These are phyloP conservation scores for Beaufortia kweichowensis DNA, from an alignment of 2,113 vertebrate species.

Conservation along the genomic window DNA sequence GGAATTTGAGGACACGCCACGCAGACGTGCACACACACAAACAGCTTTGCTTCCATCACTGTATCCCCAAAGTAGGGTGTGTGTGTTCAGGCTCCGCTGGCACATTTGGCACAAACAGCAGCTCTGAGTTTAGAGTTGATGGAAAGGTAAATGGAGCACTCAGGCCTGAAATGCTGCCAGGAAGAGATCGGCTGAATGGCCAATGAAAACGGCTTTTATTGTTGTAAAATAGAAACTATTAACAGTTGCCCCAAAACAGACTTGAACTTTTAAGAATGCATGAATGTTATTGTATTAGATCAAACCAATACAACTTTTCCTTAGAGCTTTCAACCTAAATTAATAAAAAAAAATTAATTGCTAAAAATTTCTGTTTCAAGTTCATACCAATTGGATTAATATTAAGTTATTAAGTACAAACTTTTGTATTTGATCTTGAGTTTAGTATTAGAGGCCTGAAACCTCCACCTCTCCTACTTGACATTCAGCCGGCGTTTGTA, in stretches of 20 bases:
- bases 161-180: constrained; percentile 33
- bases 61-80: constrained; percentile 7
- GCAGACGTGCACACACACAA: constrained; percentile 15
- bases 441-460: too few relatives aligned
- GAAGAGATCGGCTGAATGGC: constrained; percentile 28
- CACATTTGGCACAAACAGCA: constrained; percentile 30
- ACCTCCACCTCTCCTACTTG: too few relatives aligned
- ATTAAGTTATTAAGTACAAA: too few relatives aligned
- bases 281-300: neutral
- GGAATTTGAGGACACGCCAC: constrained; percentile 41
- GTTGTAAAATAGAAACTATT: neutral
- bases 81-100: constrained; percentile 20
- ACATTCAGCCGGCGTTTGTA: neutral
- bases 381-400: too few relatives aligned
- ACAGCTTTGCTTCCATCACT: constrained; percentile 9
- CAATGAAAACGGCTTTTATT: constrained; percentile 1
- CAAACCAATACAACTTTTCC: too few relatives aligned
- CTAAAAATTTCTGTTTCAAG: too few relatives aligned
- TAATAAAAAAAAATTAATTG: too few relatives aligned
- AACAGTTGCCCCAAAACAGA: neutral
- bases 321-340: too few relatives aligned
- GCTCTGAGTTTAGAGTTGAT: constrained; percentile 43
- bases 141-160: constrained; percentile 46
- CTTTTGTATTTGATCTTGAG: too few relatives aligned
- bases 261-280: neutral